A percentile compares a stretch with the other conserved stretches of the same genome.
Evolutionary conservation across 2,113 vertebrate species (phyloP).

Genomic region (Scalopus aquaticus): DNA sequence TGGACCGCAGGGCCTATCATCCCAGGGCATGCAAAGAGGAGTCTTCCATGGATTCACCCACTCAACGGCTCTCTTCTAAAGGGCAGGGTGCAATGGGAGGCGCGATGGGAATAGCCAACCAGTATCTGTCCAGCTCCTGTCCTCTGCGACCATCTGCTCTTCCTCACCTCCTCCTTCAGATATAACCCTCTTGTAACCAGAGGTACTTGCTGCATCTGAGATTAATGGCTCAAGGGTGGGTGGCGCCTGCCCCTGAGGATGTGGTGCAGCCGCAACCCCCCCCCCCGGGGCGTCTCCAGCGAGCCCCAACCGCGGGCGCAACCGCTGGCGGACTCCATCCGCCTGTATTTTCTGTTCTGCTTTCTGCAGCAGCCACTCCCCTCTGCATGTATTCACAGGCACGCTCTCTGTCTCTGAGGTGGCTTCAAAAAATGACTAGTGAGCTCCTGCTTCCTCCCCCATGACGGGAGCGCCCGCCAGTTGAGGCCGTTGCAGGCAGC

Average conservation of each 20-base stretch:
- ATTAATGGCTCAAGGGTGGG: slow-evolving; percentile 38
- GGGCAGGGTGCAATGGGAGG: background rate
- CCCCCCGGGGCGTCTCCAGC: rapidly evolving
- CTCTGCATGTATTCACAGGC: background rate
- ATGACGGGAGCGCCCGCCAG: background rate
- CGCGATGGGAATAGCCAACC: background rate
- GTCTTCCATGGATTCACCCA: background rate
- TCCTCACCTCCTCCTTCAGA: background rate
- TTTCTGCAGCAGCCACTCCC: background rate
- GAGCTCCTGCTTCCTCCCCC: slow-evolving; percentile 19
- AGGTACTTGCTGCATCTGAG: slow-evolving; percentile 31
- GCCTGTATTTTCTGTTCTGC: background rate
- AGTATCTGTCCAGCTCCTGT: background rate
- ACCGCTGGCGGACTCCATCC: rapidly evolving
- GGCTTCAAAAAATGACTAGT: slow-evolving; percentile 7
- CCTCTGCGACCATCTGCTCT: background rate
- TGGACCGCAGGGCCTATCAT: background rate
- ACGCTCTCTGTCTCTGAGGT: background rate
- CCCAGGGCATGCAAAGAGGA: background rate
- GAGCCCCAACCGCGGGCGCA: background rate
- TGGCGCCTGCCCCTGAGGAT: background rate
- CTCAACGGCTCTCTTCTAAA: background rate
- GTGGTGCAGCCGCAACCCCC: background rate
- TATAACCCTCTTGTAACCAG: slow-evolving; percentile 56
- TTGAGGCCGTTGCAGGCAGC: background rate